These are phyloP conservation scores for Habroteleia sp. DNA, from an alignment of 2,888 invertebrate genomes.

Conservation along the genomic window DNA sequence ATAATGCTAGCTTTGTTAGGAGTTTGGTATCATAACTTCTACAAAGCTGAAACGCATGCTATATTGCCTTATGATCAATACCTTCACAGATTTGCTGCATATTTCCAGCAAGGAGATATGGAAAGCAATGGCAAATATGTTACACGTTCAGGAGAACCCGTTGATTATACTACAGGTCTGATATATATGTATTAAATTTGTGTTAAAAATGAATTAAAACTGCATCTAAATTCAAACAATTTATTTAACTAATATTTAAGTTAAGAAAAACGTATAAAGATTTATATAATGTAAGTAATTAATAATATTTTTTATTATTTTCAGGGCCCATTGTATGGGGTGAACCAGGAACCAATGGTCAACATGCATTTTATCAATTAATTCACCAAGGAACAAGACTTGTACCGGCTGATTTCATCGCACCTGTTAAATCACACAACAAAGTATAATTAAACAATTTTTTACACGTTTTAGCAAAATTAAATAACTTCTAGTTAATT, in stretches of 20 bases:
- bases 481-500: too few relatives aligned
- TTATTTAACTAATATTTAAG: too few relatives aligned
- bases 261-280: too few relatives aligned
- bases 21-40: constrained; percentile 97
- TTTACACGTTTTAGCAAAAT: too few relatives aligned
- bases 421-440: constrained; percentile 95
- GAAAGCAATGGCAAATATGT: constrained; percentile 99
- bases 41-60: constrained; percentile 96
- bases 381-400: constrained; percentile 96
- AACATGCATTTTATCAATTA: constrained; percentile 99
- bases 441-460: too few relatives aligned
- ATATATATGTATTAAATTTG: neutral
- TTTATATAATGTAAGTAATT: too few relatives aligned
- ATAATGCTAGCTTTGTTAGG: constrained; percentile 95
- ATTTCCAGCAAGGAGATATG: constrained; percentile 99
- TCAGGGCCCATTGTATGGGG: constrained; percentile 88
- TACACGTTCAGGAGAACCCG: constrained; percentile 85
- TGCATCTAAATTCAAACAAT: too few relatives aligned
- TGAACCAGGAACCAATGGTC: constrained; percentile 99
- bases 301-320: too few relatives aligned
- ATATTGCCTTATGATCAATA: constrained; percentile 99
- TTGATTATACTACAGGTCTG: constrained; percentile 82
- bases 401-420: constrained; percentile 98
- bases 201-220: constrained; percentile 16
- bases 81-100: constrained; percentile 98